Conservation (phyloP, 2,797 vertebrate genomes). For the Chanos chanos region DNA sequence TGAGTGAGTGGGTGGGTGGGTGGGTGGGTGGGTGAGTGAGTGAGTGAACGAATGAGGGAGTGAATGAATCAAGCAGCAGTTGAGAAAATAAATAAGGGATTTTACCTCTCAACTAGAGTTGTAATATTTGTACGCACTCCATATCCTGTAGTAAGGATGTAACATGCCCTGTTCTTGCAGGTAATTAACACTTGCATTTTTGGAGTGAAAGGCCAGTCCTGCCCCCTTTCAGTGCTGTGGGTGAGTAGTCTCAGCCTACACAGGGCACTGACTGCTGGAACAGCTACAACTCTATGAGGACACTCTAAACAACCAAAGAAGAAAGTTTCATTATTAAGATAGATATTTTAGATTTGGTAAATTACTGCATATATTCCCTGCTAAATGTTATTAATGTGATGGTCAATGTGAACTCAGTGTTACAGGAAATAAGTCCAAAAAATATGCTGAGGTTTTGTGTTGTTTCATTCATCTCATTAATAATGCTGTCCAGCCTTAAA, state of each 20-base stretch:
- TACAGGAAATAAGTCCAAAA: too few relatives aligned
- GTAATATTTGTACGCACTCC: not conserved
- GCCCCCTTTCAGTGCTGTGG: not conserved
- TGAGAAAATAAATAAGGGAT: too few relatives aligned
- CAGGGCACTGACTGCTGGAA: slow-evolving; percentile 18
- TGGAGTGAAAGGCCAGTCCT: not conserved
- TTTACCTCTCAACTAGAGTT: slow-evolving; percentile 17
- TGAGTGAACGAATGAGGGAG: too few relatives aligned
- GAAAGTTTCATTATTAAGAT: not conserved
- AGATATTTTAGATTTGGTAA: not conserved
- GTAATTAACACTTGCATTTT: slow-evolving; percentile 4
- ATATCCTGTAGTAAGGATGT: not conserved
- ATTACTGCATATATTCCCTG: too few relatives aligned
- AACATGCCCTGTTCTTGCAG: slow-evolving; percentile 18
- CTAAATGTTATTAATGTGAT: too few relatives aligned
- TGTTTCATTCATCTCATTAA: too few relatives aligned
- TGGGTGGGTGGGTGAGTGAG: too few relatives aligned
- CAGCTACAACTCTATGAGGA: slow-evolving; percentile 16
- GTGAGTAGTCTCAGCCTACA: slow-evolving; percentile 11
- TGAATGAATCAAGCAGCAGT: too few relatives aligned
- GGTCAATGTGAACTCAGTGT: too few relatives aligned
- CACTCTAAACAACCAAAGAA: slow-evolving; percentile 3
- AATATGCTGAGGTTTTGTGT: too few relatives aligned
- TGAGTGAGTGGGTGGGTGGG: too few relatives aligned
- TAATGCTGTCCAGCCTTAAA: too few relatives aligned